Conservation (phyloP, 2,113 vertebrate genomes). For the Cathartes aura region DNA sequence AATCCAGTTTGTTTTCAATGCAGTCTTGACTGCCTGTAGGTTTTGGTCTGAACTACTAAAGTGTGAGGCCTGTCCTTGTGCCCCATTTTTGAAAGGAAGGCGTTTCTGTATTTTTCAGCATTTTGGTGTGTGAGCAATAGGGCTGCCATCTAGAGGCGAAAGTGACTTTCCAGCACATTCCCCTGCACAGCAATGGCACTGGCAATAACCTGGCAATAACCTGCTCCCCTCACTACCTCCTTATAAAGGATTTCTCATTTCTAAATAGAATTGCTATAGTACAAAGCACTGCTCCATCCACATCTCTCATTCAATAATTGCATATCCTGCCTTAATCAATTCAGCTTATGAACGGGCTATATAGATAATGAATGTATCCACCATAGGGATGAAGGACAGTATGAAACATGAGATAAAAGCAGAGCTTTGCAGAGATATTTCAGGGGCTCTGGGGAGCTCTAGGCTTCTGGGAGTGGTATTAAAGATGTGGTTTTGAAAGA, state of each 20-base stretch:
- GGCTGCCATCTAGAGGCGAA: slow-evolving; percentile 41
- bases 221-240: neutral
- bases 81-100: neutral
- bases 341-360: neutral
- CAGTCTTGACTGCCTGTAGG: neutral
- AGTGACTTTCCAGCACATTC: neutral
- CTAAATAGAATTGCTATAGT: neutral
- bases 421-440: neutral
- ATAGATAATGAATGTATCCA: neutral
- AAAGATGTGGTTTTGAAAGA: neutral
- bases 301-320: neutral
- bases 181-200: neutral
- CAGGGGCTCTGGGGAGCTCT: neutral
- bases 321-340: neutral
- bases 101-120: fast-evolving
- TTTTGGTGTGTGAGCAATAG: neutral
- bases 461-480: neutral
- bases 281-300: neutral
- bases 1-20: neutral
- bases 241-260: neutral
- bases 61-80: neutral
- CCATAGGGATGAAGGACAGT: neutral
- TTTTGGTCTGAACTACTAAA: neutral
- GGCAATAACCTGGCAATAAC: neutral
- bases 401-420: neutral